phyloP scores from a whole-genome alignment of 2,113 vertebrate species.

The Galemys pyrenaicus region DNA sequence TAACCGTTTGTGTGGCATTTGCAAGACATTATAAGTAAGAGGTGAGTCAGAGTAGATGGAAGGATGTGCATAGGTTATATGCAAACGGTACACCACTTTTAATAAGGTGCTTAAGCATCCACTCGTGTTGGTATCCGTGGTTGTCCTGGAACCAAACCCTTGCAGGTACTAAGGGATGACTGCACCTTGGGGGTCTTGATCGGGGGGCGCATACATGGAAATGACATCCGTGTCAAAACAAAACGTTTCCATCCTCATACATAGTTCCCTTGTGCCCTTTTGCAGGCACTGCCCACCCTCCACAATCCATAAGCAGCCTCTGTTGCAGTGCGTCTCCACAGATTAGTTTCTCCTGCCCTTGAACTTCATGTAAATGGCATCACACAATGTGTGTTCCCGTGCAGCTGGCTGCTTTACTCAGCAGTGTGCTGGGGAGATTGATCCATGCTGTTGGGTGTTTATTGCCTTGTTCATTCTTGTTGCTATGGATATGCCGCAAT shows the following conservation, averaged over 20 bases:
- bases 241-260: not conserved
- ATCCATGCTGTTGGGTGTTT: not conserved
- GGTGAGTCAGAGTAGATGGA: not conserved
- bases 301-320: not conserved
- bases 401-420: not conserved
- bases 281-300: not conserved
- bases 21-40: not conserved
- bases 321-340: not conserved
- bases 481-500: not conserved
- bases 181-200: not conserved
- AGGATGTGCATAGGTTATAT: not conserved
- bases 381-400: not conserved
- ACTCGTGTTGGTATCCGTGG: not conserved
- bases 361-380: not conserved
- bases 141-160: not conserved
- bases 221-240: not conserved
- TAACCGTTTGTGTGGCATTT: not conserved
- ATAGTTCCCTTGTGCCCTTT: not conserved
- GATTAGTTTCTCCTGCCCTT: slow-evolving; percentile 10
- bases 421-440: not conserved
- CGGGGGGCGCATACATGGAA: not conserved
- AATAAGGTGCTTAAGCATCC: not conserved
- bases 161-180: not conserved
- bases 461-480: not conserved
- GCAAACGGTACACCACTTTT: not conserved